phyloP scores from a whole-genome alignment of 1,140 invertebrate genomes.

The Zaprionus camerounensis region DNA sequence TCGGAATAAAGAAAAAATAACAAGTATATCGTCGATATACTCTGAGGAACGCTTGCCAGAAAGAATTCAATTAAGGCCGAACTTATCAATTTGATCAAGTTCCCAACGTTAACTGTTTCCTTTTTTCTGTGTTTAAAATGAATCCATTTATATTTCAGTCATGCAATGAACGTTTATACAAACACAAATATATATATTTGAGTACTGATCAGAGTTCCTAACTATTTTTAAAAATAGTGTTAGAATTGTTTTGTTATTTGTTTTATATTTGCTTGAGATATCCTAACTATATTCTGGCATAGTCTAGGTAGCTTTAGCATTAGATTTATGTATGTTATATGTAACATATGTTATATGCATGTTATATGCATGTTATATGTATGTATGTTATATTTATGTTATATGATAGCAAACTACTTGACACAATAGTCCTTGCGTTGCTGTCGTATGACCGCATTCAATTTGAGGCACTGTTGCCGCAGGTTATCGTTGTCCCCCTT shows the following conservation, averaged over 20 bases:
- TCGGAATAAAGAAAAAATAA: not conserved
- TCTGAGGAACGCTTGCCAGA: not conserved
- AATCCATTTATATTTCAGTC: no score
- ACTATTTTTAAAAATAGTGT: not conserved
- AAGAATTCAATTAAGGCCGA: not conserved
- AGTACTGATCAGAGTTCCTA: not conserved
- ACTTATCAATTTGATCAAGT: not conserved
- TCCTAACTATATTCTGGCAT: not conserved
- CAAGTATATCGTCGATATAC: not conserved
- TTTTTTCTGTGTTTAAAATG: no score
- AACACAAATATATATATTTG: not conserved
- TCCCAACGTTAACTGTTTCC: no score
- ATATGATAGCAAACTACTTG: conserved; percentile 62
- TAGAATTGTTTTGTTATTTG: not conserved
- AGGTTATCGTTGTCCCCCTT: conserved; percentile 88
- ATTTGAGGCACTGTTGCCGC: conserved; percentile 89
- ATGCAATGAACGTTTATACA: not conserved
- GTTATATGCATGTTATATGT: not conserved
- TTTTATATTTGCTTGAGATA: not conserved
- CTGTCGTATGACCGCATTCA: conserved; percentile 90
- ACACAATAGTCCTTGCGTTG: conserved; percentile 89
- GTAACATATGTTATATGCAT: not conserved
- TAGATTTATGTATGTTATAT: not conserved
- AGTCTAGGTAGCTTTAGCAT: not conserved
- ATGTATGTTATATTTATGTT: not conserved